Evolutionary conservation across 2,888 invertebrate species (phyloP), one percentile per base, ranked within the genome.

Genomic region (Bibio marci): DNA sequence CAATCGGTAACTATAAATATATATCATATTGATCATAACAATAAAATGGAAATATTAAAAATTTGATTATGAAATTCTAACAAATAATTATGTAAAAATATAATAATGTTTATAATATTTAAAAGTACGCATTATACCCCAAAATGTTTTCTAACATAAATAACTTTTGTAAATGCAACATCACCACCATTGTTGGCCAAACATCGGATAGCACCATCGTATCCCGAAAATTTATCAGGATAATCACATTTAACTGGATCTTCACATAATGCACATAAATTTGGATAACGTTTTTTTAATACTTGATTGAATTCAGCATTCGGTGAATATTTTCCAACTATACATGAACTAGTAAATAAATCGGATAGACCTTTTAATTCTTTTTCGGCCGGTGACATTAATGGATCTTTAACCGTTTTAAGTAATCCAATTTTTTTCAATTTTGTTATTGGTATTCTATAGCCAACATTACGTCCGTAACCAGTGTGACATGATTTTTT

Each of bases 401-500:
- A 46, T 3, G 56, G 52, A 48, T 62, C 59, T 39, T 52, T 48
- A 3, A 57, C 55, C 1, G 59, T 55, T 46, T 61, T 60, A 8
- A 62, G 48, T 14, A 62, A 43, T 17, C 73, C 64, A 51, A 73
- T 67, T 44, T 80, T 76, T 62, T 82, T 76, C 49, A 91, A 62
- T 64, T 79, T 80, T 1, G 80, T 79, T 11, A 80, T 62, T 1
- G 80, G 80, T 40, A 80, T 77, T 62, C 86, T 81, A 65, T 87
- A 91, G 18, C 90, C 90, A 7, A 87, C 87, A 52, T 87, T 87
- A 45, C 85, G 73, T 40, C 86, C 85, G 43, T 86, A 76, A 11
- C 85, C 85, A 3, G 88, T 85, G 55, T 88, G 87, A 51, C 90
- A 91, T 1, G 87, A 85, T 50, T 76, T 81, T 36, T 80, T 68